These are phyloP conservation scores for Stenchaetothrips biformis DNA, from an alignment of 2,888 invertebrate genomes.

Conservation along the genomic window DNA sequence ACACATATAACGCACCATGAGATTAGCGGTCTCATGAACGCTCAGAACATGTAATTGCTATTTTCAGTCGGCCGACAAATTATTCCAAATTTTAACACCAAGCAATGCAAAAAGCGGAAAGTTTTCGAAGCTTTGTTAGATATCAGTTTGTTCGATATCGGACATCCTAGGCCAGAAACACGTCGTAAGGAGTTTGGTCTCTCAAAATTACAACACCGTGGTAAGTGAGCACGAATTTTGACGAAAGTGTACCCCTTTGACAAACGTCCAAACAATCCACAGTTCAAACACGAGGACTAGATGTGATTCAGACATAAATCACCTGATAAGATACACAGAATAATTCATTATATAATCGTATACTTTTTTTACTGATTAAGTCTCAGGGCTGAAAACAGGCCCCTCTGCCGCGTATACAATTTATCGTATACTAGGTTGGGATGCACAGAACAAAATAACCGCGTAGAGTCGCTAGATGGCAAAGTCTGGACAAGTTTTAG, in stretches of 20 bases:
- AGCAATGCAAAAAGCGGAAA: too few species aligned
- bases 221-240: too few species aligned
- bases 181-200: too few species aligned
- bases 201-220: too few species aligned
- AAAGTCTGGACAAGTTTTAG: background rate
- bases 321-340: background rate
- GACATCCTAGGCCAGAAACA: too few species aligned
- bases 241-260: too few species aligned
- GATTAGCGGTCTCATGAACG: too few species aligned
- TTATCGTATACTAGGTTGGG: background rate
- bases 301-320: background rate
- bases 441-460: too few species aligned
- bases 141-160: too few species aligned
- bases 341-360: conserved; percentile 1
- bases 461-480: too few species aligned
- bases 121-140: too few species aligned
- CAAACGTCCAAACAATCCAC: background rate
- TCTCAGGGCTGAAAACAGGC: background rate
- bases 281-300: background rate
- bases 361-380: conserved; percentile 10
- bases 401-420: background rate
- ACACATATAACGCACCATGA: background rate
- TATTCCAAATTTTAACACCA: too few species aligned
- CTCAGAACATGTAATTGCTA: background rate
- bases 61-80: background rate